Evolutionary conservation across 2,797 vertebrate genomes (phyloP).

Genomic region (Diceros bicornis): DNA sequence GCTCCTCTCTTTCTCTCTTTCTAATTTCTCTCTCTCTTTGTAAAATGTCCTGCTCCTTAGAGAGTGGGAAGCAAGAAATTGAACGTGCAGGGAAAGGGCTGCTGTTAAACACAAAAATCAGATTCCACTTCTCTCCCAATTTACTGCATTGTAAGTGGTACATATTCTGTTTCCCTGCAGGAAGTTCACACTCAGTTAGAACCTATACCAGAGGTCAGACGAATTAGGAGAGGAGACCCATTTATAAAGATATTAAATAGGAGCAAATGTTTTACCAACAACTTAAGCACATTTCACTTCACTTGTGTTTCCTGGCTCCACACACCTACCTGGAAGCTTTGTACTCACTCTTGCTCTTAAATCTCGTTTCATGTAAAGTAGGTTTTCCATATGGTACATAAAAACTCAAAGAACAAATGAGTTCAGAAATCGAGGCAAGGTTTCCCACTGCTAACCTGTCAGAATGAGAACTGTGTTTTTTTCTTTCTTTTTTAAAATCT

Average conservation of each 20-base stretch:
- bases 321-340: not conserved
- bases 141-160: not conserved
- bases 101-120: not conserved
- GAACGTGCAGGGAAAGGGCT: not conserved
- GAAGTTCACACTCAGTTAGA: not conserved
- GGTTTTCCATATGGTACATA: constrained; percentile 23
- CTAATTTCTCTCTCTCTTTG: not conserved
- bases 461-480: not conserved
- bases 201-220: not conserved
- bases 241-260: constrained; percentile 7
- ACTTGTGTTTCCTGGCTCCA: not conserved
- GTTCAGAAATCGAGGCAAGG: constrained; percentile 50
- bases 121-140: not conserved
- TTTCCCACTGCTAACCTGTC: constrained; percentile 6
- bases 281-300: not conserved
- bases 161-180: not conserved
- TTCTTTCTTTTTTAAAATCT: not conserved
- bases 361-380: constrained; percentile 62
- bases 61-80: not conserved
- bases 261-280: not conserved
- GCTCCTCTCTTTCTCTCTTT: not conserved
- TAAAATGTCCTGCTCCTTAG: not conserved
- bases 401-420: not conserved
- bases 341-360: not conserved
- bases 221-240: not conserved